Base-by-base conservation (phyloP, 2,797 vertebrate species). In the Sandelia bainsii region DNA sequence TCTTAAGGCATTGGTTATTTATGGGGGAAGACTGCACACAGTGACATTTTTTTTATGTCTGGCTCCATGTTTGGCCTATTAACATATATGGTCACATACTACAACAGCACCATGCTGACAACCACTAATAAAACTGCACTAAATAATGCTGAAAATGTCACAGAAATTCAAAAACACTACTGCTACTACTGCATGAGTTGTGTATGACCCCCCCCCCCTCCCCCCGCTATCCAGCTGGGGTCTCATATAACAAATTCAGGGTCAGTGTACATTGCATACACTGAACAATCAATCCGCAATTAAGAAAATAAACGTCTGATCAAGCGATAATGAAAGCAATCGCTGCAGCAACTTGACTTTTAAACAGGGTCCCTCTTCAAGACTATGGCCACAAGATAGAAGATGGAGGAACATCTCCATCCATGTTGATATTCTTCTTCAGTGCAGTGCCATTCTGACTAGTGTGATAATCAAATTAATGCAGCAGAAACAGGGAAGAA, bases 51-150 rank as follows among this genome's bases (percentile, higher is more conserved):
- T 32, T 60, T 10, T 46, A 32, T 13, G 22, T 22, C 16, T 29
- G 46, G 14, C 27, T 39, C 49, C 29, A 56, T 9, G 42, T n/a
- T 44, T 44, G 19, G 52, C 6, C 25, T 17, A 13, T 20, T 17
- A 10, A 19, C 22, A 12, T 8, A 20, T 1, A 22, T 8, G 27
- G 48, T 13, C 34, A 11, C 32, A 40, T 46, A 46, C 52, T 80
- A 66, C 23, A 58, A 68, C 64, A 83, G 83, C 76, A 76, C 77
- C 80, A 77, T 74, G 71, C 68, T 48, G 71, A 84, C 75, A 37
- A 59, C 25, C 10, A 0, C 16, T 6, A 23, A 59, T 19, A 46
- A 16, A 39, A 3, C 25, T 39, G 45, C 39, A n/a, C 19, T 45
- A 69, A 74, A 77, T 62, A 32, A 8, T 52, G 9, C 17, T 16